Conservation (phyloP, 2,113 vertebrate genomes). For the Rhinolophus ferrumequinum region DNA sequence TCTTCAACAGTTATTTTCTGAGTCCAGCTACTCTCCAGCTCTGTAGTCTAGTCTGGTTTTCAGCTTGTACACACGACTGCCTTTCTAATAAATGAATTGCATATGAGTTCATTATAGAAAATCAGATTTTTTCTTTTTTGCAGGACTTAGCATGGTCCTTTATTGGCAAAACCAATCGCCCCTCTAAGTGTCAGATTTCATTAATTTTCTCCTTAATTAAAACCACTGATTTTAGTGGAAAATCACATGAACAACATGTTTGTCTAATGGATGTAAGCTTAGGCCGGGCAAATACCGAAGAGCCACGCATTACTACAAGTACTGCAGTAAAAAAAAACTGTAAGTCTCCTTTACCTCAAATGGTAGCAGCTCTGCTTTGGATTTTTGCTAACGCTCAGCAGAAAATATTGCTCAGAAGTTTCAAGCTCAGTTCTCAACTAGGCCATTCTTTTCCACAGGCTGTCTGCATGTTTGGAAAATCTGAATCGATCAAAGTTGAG, state of each 20-base stretch:
- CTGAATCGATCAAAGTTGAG: neutral
- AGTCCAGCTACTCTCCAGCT: neutral
- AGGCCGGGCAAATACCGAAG: slow-evolving; percentile 43
- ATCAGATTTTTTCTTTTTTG: neutral
- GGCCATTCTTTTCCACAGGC: neutral
- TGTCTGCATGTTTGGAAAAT: neutral
- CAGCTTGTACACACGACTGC: neutral
- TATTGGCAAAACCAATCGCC: slow-evolving; percentile 11
- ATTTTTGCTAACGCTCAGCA: neutral
- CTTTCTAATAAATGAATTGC: slow-evolving; percentile 54
- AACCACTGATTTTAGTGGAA: slow-evolving; percentile 51
- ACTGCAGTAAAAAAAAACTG: neutral
- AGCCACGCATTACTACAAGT: neutral
- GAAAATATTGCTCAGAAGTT: neutral
- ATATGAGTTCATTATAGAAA: slow-evolving; percentile 44
- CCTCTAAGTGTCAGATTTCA: slow-evolving; percentile 46
- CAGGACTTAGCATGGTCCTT: neutral
- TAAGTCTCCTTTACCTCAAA: neutral
- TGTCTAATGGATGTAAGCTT: slow-evolving; percentile 30
- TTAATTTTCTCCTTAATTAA: slow-evolving; percentile 63
- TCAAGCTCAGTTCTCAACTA: neutral
- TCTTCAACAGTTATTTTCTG: slow-evolving; percentile 9
- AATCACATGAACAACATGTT: slow-evolving; percentile 49
- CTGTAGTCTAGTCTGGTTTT: slow-evolving; percentile 19
- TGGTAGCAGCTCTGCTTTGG: neutral